A percentile compares a stretch with the other conserved stretches of the same genome.
phyloP scores from a whole-genome alignment of 2,113 vertebrate species.

The Amphilophus citrinellus region DNA sequence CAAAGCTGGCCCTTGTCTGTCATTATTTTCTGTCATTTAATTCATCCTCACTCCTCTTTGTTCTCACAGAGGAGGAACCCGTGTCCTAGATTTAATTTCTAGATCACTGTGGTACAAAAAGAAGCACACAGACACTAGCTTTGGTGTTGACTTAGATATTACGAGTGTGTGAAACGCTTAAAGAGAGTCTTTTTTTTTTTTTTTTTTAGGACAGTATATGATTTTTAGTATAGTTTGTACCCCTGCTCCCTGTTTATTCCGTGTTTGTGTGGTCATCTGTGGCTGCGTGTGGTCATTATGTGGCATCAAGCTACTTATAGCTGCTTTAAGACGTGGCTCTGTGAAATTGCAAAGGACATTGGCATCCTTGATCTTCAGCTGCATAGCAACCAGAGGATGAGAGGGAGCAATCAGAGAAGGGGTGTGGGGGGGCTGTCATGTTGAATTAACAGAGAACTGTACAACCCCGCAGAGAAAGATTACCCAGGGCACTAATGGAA shows the following conservation, averaged over 20 bases:
- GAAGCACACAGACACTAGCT: neutral
- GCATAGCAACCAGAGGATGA: constrained; percentile 65
- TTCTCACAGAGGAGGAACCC: neutral
- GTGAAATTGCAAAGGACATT: constrained; percentile 61
- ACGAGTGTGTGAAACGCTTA: neutral
- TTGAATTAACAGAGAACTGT: constrained; percentile 67
- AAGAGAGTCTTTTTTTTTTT: fast-evolving
- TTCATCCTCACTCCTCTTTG: neutral
- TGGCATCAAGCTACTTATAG: constrained; percentile 41
- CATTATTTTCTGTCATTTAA: constrained; percentile 1
- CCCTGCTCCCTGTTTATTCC: neutral
- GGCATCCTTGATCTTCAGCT: constrained; percentile 68
- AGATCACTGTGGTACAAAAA: neutral
- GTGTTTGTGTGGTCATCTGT: constrained; percentile 26
- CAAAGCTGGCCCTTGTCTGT: neutral
- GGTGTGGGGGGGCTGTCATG: constrained; percentile 65
- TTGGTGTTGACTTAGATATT: neutral
- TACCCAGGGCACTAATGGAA: constrained; percentile 62
- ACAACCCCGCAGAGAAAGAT: constrained; percentile 54
- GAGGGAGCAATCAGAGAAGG: constrained; percentile 48
- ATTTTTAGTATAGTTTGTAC: neutral
- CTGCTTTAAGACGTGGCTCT: constrained; percentile 32
- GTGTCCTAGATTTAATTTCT: constrained; percentile 7
- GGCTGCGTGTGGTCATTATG: constrained; percentile 17
- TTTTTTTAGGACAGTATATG: neutral